Evolutionary conservation across 2,888 invertebrate genomes (phyloP), one percentile per base, ranked within the genome.

Genomic region (Lepidocyrtinus sp.): DNA sequence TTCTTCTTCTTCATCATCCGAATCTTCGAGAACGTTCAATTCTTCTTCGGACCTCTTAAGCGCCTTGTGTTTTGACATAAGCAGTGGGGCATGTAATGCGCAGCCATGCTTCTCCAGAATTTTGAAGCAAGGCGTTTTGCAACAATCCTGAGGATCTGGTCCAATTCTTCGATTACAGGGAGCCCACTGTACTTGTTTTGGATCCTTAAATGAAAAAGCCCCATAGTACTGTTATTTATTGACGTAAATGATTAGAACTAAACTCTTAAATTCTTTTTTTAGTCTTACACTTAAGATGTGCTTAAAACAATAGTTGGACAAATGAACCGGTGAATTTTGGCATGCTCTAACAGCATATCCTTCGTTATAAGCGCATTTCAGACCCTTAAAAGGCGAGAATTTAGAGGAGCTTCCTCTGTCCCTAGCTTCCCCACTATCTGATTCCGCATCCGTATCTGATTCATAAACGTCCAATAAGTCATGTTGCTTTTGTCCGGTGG

Each of bases 1-100:
- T 70, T 70, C 75, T n/a, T 75, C 75, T 36, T 75, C 75, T 7
- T 75, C 69, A n/a, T 75, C 24, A 27, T 75, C 75, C 19, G 75
- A 63, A 17, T 75, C 75, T 5, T 21, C 26, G 2, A 63, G 36
- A 2, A 27, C 3, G 46, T 46, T 69, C n/a, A 75, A 21, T 12
- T 75, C 70, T 19, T 75, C 75, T 19, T 75, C 75, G 3, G 75
- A 75, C 25, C 50, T 46, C 27, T 46, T 62, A n/a, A 75, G 45
- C 25, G 69, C 69, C 46, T 75, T 75, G 25, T 70, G 70, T 19
- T 75, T 69, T 3, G 70, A 36, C 50, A 75, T 25, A 2, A 75
- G 21, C 9, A 70, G 50, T 1, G 75, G 75, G 17, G 50, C 36
- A 19, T 75, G 75, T 1, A 70, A 9, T n/a, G 69, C 26, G 22